Base-by-base conservation (phyloP, 2,888 invertebrate genomes). In the Agapostemon virescens region DNA sequence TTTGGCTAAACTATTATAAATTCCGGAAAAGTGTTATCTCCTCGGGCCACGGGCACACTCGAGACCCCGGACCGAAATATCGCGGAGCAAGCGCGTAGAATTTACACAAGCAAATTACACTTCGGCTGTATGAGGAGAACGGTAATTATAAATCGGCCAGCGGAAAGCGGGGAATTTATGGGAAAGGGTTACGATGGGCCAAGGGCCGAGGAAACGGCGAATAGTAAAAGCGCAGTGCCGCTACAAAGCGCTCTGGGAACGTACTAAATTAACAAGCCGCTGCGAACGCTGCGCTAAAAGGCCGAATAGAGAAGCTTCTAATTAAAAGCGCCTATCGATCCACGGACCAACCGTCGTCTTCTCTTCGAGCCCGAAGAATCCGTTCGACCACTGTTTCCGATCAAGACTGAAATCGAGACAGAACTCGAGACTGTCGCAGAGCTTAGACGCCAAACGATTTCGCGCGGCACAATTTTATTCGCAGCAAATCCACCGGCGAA, bases 111-210 rank as follows among this genome's bases (percentile, higher is more conserved):
- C 77, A 86, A 86, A 83, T 86, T 85, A 85, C 85, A 79, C 78
- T 85, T 80, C 61, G 70, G 74, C 49, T 79, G 69, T 83, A 79
- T 77, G 78, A 80, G 79, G 76, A 80, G 80, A 77, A 77, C 81
- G 83, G 86, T 85, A 85, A 86, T 86, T 86, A 86, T 86, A 86
- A 86, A 86, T 86, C 83, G 83, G 85, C 80, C 80, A 73, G 74
- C 82, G 74, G 83, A 78, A 69, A 83, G 79, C 84, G 63, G 78
- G 55, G 76, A 81, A 85, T 84, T 86, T 83, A 86, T 80, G 76
- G 79, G 71, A 73, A 86, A 80, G 78, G 79, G 79, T 82, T 77
- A 76, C 83, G 81, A 84, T 63, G 74, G 61, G 72, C 72, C 63
- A 79, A 79, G 79, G 79, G 75, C 63, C 69, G 82, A 81, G 82